A percentile compares a stretch with the other conserved stretches of the same genome.
Conservation (phyloP, 2,797 vertebrate species). For the Poeciliopsis gracilis region DNA sequence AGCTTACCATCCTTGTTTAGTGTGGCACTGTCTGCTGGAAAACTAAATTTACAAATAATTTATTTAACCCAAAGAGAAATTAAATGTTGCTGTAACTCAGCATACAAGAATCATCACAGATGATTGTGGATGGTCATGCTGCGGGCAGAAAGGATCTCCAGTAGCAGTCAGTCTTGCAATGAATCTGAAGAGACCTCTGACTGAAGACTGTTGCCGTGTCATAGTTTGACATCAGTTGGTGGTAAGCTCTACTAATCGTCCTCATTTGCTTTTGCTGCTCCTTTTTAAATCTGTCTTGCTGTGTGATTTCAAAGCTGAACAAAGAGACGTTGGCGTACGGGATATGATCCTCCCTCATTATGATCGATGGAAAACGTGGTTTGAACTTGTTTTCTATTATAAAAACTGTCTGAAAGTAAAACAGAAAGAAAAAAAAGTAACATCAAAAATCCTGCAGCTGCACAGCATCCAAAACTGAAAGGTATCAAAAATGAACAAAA, state of each 20-base stretch:
- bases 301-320: not conserved
- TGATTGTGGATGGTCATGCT: no score
- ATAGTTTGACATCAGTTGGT: not conserved
- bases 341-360: not conserved
- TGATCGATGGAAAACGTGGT: no score
- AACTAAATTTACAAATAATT: not conserved
- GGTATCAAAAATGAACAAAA: no score
- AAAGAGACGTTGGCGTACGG: not conserved
- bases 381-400: not conserved
- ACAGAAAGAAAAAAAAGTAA: no score
- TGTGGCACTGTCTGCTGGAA: not conserved
- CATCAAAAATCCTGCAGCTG: not conserved
- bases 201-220: not conserved
- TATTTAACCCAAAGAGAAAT: no score
- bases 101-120: no score
- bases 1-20: not conserved
- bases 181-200: not conserved
- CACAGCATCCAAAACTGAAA: no score
- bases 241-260: not conserved
- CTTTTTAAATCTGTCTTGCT: not conserved
- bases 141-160: not conserved
- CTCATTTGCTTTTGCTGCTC: not conserved
- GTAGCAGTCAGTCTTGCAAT: not conserved
- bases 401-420: not conserved
- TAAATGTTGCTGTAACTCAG: no score